A percentile compares a stretch with the other conserved stretches of the same genome.
Conservation (phyloP, 2,113 vertebrate species). For the Dissostichus mawsoni region DNA sequence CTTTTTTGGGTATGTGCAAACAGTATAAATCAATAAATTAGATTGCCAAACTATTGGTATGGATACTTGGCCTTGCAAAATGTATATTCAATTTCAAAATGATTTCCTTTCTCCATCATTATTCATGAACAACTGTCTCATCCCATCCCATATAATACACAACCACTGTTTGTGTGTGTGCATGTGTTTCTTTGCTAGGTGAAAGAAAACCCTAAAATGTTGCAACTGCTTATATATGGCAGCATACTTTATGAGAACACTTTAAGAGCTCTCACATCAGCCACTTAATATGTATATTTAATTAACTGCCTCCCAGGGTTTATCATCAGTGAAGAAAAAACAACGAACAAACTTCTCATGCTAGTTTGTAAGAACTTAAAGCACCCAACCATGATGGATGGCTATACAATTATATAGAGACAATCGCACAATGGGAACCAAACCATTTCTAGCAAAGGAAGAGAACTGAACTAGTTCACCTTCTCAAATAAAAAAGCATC, state of each 20-base stretch:
- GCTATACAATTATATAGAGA: background rate
- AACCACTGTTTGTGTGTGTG: constrained; percentile 1
- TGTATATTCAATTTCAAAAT: constrained; percentile 7
- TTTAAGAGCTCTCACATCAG: constrained; percentile 45
- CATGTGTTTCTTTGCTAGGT: background rate
- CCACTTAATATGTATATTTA: constrained; percentile 76
- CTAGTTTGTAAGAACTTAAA: constrained; percentile 14
- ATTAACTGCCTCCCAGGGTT: constrained; percentile 47
- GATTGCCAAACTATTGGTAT: background rate
- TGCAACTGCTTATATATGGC: constrained; percentile 43
- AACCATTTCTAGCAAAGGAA: background rate
- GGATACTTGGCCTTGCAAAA: background rate
- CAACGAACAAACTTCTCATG: background rate
- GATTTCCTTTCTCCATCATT: constrained; percentile 3
- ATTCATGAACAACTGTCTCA: constrained; percentile 29
- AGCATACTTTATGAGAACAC: constrained; percentile 71
- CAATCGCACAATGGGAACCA: constrained; percentile 1
- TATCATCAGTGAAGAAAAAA: constrained; percentile 7
- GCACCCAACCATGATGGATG: background rate
- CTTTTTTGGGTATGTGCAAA: background rate
- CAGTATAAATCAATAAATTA: too few species aligned
- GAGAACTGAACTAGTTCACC: constrained; percentile 10
- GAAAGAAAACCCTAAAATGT: constrained; percentile 19
- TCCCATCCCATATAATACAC: constrained; percentile 4
- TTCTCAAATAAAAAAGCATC: constrained; percentile 29